Base-by-base conservation (phyloP, 2,113 vertebrate genomes). In the Mesocricetus auratus region DNA sequence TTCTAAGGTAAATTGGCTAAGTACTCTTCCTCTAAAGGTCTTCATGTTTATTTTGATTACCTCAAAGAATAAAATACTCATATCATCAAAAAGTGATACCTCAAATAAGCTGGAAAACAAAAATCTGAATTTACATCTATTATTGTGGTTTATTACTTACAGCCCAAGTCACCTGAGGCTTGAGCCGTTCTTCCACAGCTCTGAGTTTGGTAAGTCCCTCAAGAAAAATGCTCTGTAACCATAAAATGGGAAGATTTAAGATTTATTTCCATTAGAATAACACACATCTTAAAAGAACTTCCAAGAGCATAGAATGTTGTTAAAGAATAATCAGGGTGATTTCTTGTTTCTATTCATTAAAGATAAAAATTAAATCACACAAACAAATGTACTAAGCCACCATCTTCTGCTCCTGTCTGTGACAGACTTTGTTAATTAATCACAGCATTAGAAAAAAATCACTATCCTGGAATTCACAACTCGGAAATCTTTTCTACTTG, bases 81-180 rank as follows among this genome's bases (percentile, higher is more conserved):
- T 82, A 89, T 10, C 15, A 96, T 17, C 12, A 45, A 78, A 95
- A 93, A 89, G 19, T 81, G 12, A 73, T 62, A 73, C 89, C 66
- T 89, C 66, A 94, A 94, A 86, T 86, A 89, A 94, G 11, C 58
- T 93, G 24, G 45, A 94, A 92, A 95, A 85, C 71, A 31, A 85
- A 94, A 69, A 69, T 93, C 78, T 69, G 31, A 58, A 91, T 47
- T 94, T 74, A 78, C 24, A 19, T 86, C 39, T 71, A 62, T 69
- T 87, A 45, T 3, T 87, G 4, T 31, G 13, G n/a, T 86, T 93
- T 95, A n/a, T 91, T 81, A 66, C 33, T 31, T 82, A 29, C 22
- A 47, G 1, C 6, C 47, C 39, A 47, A 74, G 33, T 69, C 33
- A n/a, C 0, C 47, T 17, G 90, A 39, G 86, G 39, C 17, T 90